Evolutionary conservation across 1,140 invertebrate species (phyloP), one percentile per base, ranked within the genome.

Genomic region (Rhyacophila brunnea): DNA sequence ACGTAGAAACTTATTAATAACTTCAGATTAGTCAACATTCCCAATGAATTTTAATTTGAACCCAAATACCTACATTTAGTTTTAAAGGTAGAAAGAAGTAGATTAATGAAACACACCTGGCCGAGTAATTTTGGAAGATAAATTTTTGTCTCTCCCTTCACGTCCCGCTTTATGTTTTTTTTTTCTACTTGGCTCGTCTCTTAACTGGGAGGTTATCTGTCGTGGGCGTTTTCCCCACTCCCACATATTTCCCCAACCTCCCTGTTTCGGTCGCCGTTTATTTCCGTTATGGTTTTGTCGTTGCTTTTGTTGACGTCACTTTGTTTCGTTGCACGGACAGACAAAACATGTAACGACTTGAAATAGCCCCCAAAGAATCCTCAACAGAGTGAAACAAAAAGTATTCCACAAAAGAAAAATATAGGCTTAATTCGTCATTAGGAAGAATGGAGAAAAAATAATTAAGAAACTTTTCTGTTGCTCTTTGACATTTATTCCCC

Each of bases 61-160:
- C n/a, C n/a, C n/a, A n/a, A n/a, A n/a, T n/a, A n/a, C n/a, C n/a
- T n/a, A n/a, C n/a, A n/a, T n/a, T n/a, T n/a, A n/a, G n/a, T n/a
- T n/a, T n/a, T n/a, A n/a, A n/a, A n/a, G n/a, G n/a, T n/a, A n/a
- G n/a, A n/a, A n/a, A n/a, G n/a, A n/a, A n/a, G n/a, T n/a, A n/a
- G n/a, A n/a, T n/a, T n/a, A n/a, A n/a, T n/a, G n/a, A n/a, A n/a
- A n/a, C n/a, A 28, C 9, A 28, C 23, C 23, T 28, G 13, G 15
- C 43, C 13, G n/a, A 2, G 19, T n/a, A 17, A 47, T 46, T 46
- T 46, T 32, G 28, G 43, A 34, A 35, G 32, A 55, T 17, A 17
- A 55, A 46, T 55, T 55, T 56, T 56, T 48, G 34, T 57, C 54
- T 57, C 48, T 57, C 54, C 45, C 40, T 57, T 17, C 54, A 48